Evolutionary conservation across 2,888 invertebrate species (phyloP), one percentile per base, ranked within the genome.

Genomic region (Temnothorax unifasciatus): DNA sequence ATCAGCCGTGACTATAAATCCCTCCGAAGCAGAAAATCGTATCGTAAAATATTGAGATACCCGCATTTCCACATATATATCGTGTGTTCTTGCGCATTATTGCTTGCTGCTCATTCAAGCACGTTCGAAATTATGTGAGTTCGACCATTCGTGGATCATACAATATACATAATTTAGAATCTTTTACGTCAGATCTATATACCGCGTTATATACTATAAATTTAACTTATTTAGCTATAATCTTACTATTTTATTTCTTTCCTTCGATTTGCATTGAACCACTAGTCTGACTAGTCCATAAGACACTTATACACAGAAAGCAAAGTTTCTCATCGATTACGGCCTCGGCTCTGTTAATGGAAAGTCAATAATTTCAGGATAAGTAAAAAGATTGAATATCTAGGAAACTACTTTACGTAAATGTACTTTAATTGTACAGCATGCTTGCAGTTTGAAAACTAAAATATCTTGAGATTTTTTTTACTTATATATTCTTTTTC

Each of bases 1-100:
- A 73, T 73, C 74, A 38, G 44, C 47, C 74, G 5, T 74, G 25
- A 21, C 79, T 59, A 81, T 81, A 81, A 81, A 73, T 81, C 74
- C 59, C 21, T 59, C 38, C 57, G 38, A 79, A 47, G 57, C 79
- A 71, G 79, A 81, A 81, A 47, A 81, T 73, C 47, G 47, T 73
- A 69, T 57, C 71, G 34, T 79, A 73, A 81, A 79, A 59, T 81
- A 81, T 73, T 74, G 79, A 57, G 34, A 47, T 57, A 59, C 34
- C 47, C 74, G 59, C 52, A 52, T 59, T 73, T 74, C 18, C 21
- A 73, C 73, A 18, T 57, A 29, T 54, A 34, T 54, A 69, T 68
- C 74, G 11, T 73, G 59, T 74, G 47, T 57, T 73, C 57, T 34
- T 47, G 47, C 29, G 59, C 38, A 44, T 79, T 73, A 59, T 5